Evolutionary conservation across 2,797 vertebrate species (phyloP).

Genomic region (Pygocentrus nattereri): DNA sequence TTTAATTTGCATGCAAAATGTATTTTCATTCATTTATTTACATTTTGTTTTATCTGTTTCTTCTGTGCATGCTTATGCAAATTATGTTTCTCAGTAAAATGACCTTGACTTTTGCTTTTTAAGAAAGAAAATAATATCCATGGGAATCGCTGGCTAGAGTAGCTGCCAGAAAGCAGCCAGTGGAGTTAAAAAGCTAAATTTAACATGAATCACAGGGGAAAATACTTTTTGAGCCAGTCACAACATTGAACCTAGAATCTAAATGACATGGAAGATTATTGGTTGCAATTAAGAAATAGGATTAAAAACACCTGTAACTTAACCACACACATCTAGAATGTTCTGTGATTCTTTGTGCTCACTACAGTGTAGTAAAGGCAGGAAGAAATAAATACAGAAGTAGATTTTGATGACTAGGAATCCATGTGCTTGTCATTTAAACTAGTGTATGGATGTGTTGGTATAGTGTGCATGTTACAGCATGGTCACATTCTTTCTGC

Average conservation of each 20-base stretch:
- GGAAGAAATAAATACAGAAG: background rate
- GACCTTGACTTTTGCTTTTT: conserved; percentile 1
- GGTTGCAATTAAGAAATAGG: background rate
- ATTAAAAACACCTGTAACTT: background rate
- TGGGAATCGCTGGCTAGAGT: background rate
- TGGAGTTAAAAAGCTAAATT: conserved; percentile 10
- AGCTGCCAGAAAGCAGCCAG: conserved; percentile 1
- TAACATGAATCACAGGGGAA: conserved; percentile 1
- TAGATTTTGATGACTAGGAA: background rate
- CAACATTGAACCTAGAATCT: background rate
- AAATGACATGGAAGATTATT: background rate
- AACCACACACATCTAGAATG: background rate
- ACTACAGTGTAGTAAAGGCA: too few relatives aligned
- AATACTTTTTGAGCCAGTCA: background rate
- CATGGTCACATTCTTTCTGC: background rate
- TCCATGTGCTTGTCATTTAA: too few relatives aligned
- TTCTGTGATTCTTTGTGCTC: background rate
- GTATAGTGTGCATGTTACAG: background rate
- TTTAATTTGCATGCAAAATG: conserved; percentile 8
- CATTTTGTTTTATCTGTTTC: background rate
- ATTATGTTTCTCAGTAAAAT: background rate
- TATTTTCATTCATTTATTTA: background rate
- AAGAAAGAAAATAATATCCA: background rate
- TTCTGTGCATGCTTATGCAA: background rate
- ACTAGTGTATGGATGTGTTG: background rate